A percentile compares a stretch with the other conserved stretches of the same genome.
Conservation (phyloP, 1,140 invertebrate genomes). For the Protaetia brevitarsis region DNA sequence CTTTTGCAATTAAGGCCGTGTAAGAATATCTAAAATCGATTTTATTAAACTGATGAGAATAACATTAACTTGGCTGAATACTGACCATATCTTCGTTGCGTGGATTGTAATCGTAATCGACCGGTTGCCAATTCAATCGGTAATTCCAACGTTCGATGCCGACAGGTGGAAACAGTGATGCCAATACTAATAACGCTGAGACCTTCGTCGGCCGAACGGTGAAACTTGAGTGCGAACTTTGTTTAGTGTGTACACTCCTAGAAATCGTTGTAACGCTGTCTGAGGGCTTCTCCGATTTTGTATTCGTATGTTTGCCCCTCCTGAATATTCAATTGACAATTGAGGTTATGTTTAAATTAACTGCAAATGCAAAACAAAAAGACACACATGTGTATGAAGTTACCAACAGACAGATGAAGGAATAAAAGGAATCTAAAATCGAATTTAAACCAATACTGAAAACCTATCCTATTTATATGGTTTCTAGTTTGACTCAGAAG, state of each 20-base stretch:
- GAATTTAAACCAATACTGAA: too few relatives aligned
- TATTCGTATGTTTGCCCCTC: slow-evolving; percentile 12
- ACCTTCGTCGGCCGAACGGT: slow-evolving; percentile 59
- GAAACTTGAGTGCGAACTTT: slow-evolving; percentile 56
- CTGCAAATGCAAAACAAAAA: background rate
- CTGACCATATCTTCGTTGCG: background rate
- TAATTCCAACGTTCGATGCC: slow-evolving; percentile 40
- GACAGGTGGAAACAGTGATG: slow-evolving; percentile 45
- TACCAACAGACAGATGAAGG: too few relatives aligned
- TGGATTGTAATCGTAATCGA: slow-evolving; percentile 34
- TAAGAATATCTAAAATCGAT: background rate
- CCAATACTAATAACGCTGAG: slow-evolving; percentile 45
- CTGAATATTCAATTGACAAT: background rate
- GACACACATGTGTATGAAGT: background rate
- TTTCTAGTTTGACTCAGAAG: too few relatives aligned
- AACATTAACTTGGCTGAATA: background rate
- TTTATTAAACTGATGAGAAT: background rate
- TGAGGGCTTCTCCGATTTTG: background rate
- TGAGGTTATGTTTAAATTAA: background rate
- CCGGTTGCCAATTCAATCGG: slow-evolving; percentile 47
- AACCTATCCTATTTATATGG: too few relatives aligned
- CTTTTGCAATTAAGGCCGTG: background rate
- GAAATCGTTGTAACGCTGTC: background rate
- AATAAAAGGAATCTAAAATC: too few relatives aligned
- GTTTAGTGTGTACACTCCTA: slow-evolving; percentile 36